Base-by-base conservation (phyloP, 2,113 vertebrate species). In the Atractosteus spatula region DNA sequence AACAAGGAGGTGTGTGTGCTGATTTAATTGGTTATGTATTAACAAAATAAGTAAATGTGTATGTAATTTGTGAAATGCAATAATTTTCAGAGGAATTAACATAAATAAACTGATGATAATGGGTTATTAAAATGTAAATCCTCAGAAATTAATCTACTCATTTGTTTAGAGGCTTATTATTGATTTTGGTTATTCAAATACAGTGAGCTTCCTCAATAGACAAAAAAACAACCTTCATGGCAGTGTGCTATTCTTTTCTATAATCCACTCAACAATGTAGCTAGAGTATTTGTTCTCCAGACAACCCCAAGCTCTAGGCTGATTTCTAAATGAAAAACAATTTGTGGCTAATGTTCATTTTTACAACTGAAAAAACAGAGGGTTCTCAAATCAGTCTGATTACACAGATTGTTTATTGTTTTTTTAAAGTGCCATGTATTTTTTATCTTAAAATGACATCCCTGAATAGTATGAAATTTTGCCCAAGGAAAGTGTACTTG, bases 321-420 rank as follows among this genome's bases (percentile, higher is more conserved):
- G 78, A 70, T 81, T 83, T 82, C 77, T 78, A 79, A 47, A 76
- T 67, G 63, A 63, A 74, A 80, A 70, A 69, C 59, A 1, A 79
- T 86, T 82, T 83, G 75, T 68, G 78, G 80, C 51, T 43, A 79
- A 79, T 77, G 62, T 47, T 62, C 67, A 68, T 74, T 78, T 29
- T 29, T 29, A 29, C 29, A 29, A 29, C 29, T 29, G 29, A 29
- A 29, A 29, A 29, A 29, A 29, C 17, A 29, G 17, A 29, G 29
- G 1, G 1, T 29, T 29, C 29, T 29, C 29, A 29, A 29, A 29
- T 29, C 29, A 29, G 29, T 29, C 29, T 29, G 29, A 29, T 29
- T 29, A 29, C 29, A 2, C 29, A 29, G 29, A 29, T 29, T 29
- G 29, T 29, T 29, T 29, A 29, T 29, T 29, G 29, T 29, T 29